Evolutionary conservation across 2,797 vertebrate genomes (phyloP).

Genomic region (Sebastes jordani): DNA sequence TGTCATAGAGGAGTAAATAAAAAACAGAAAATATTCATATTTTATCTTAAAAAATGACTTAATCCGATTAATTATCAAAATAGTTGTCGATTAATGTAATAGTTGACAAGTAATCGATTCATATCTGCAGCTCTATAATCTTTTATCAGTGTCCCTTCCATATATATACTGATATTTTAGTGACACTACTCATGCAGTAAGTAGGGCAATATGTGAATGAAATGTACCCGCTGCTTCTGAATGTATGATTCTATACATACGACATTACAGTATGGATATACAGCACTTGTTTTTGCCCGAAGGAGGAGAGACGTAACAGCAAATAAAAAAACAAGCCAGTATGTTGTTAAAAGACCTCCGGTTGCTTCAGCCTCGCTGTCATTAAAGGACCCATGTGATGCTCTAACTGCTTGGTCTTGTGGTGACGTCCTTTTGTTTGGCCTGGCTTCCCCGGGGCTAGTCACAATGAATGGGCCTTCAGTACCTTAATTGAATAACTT

Average conservation of each 20-base stretch:
- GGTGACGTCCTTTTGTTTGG: constrained; percentile 40
- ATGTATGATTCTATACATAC: not conserved
- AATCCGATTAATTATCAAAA: no score
- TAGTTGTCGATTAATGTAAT: no score
- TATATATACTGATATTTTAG: not conserved
- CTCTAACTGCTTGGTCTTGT: constrained; percentile 32
- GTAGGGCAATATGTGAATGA: not conserved
- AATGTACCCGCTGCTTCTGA: not conserved
- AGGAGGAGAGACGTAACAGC: not conserved
- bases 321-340: not conserved
- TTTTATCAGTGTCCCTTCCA: not conserved
- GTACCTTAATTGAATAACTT: constrained; percentile 46
- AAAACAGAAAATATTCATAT: no score
- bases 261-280: not conserved
- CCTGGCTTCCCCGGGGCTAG: constrained; percentile 30
- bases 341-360: constrained; percentile 6
- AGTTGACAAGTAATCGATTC: no score
- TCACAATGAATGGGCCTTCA: constrained; percentile 52
- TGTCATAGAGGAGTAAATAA: no score
- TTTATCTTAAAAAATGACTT: no score
- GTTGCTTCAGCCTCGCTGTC: constrained; percentile 25
- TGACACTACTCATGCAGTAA: not conserved
- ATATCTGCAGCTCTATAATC: not conserved
- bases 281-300: not conserved
- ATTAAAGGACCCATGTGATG: constrained; percentile 53